phyloP scores from a whole-genome alignment of 2,888 invertebrate species.

The Lepidochitona cinerea region DNA sequence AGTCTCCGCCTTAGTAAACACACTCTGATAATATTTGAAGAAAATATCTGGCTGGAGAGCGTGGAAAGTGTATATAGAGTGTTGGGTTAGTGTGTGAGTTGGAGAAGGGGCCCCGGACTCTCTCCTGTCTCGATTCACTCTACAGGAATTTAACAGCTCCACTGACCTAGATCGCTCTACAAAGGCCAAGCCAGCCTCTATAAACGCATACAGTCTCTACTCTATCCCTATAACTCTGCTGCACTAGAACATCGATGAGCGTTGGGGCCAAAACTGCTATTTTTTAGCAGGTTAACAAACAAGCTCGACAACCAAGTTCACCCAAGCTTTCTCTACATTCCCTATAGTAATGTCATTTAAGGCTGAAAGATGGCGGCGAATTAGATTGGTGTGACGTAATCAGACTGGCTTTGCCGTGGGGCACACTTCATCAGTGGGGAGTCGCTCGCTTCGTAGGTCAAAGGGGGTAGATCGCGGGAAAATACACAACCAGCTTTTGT shows the following conservation, averaged over 20 bases:
- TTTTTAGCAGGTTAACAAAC: not conserved
- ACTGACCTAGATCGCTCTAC: not conserved
- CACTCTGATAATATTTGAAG: slow-evolving; percentile 4
- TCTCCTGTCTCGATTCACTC: not conserved
- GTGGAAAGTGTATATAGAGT: not conserved
- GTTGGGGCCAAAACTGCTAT: not conserved
- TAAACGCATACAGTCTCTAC: not conserved
- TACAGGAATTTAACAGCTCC: not conserved
- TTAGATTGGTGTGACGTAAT: not conserved
- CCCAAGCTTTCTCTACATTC: not conserved
- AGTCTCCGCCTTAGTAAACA: slow-evolving; percentile 7
- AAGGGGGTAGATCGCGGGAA: not conserved
- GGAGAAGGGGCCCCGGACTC: not conserved
- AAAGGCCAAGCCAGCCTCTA: too few species aligned
- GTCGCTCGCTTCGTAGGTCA: not conserved
- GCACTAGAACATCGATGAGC: too few species aligned
- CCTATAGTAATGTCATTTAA: not conserved
- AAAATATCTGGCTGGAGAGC: slow-evolving; percentile 6
- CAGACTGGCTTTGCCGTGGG: not conserved
- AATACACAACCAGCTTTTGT: not conserved
- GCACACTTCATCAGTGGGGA: not conserved
- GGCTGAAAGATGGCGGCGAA: slow-evolving; percentile 5
- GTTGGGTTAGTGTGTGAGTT: not conserved
- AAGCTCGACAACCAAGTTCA: not conserved
- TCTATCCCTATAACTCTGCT: too few species aligned